These are phyloP conservation scores for Carlito syrichta DNA, from an alignment of 2,113 vertebrate species.

Conservation along the genomic window DNA sequence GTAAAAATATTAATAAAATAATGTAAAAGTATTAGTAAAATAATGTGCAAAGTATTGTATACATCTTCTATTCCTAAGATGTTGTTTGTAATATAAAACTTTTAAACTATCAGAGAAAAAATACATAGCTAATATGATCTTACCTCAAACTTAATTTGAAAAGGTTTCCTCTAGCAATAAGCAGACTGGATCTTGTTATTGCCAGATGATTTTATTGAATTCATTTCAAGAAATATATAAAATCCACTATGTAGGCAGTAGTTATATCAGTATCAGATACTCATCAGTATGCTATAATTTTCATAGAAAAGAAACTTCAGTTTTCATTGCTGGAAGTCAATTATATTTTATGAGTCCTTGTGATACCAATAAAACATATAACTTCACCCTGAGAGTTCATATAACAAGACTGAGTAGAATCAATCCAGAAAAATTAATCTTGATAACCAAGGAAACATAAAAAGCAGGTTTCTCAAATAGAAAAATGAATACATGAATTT, in stretches of 20 bases:
- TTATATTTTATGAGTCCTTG: constrained; percentile 37
- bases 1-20: no score
- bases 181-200: background rate
- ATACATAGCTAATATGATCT: background rate
- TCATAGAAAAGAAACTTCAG: constrained; percentile 12
- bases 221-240: background rate
- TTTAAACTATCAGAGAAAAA: background rate
- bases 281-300: constrained; percentile 18
- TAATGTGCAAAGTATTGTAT: background rate
- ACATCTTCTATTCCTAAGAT: background rate
- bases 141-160: constrained; percentile 19
- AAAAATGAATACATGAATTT: constrained; percentile 57
- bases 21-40: background rate
- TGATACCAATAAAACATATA: constrained; percentile 20
- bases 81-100: background rate
- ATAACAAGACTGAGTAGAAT: constrained; percentile 34
- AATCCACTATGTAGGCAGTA: background rate
- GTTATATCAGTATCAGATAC: background rate
- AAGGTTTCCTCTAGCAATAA: background rate
- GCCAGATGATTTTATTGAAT: background rate
- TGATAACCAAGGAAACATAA: constrained; percentile 57
- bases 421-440: constrained; percentile 42
- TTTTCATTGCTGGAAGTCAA: constrained; percentile 4
- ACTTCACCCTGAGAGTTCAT: constrained; percentile 9
- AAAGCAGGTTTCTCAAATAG: constrained; percentile 35